A percentile compares a stretch with the other conserved stretches of the same genome.
Conservation (phyloP, 1,140 invertebrate species). For the Drosophila tropicalis region DNA sequence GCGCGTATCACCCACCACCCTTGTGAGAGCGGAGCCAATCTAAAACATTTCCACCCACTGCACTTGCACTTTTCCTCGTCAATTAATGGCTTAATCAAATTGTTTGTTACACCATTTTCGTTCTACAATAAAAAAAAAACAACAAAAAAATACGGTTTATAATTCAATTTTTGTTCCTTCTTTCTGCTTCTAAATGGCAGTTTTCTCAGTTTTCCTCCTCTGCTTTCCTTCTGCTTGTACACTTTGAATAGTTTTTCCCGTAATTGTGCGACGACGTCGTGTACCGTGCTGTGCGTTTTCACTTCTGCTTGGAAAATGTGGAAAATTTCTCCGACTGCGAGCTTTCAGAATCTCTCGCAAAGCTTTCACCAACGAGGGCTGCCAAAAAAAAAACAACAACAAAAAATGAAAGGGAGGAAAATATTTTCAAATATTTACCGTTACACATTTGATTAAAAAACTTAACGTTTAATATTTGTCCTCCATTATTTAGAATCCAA, state of each 20-base stretch:
- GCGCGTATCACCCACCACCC: constrained; percentile 21
- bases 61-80: constrained; percentile 72
- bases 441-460: constrained; percentile 18
- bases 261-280: constrained; percentile 57
- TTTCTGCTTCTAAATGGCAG: constrained; percentile 18
- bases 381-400: constrained; percentile 26
- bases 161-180: constrained; percentile 31
- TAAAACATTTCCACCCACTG: constrained; percentile 78
- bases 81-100: constrained; percentile 80
- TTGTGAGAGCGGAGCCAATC: constrained; percentile 40
- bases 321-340: constrained; percentile 55
- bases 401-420: constrained; percentile 20
- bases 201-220: constrained; percentile 28
- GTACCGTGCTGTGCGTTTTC: constrained; percentile 67
- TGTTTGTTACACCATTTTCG: constrained; percentile 65
- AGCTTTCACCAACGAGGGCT: constrained; percentile 57
- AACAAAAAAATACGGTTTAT: constrained; percentile 44
- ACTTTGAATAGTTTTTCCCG: constrained; percentile 61
- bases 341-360: constrained; percentile 39
- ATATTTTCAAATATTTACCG: constrained; percentile 18
- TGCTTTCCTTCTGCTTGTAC: constrained; percentile 37
- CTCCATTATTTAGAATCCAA: no score
- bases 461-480: no score
- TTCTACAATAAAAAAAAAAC: constrained; percentile 30
- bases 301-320: constrained; percentile 73